Evolutionary conservation across 2,113 vertebrate genomes (phyloP).

Genomic region (Mandrillus leucophaeus): DNA sequence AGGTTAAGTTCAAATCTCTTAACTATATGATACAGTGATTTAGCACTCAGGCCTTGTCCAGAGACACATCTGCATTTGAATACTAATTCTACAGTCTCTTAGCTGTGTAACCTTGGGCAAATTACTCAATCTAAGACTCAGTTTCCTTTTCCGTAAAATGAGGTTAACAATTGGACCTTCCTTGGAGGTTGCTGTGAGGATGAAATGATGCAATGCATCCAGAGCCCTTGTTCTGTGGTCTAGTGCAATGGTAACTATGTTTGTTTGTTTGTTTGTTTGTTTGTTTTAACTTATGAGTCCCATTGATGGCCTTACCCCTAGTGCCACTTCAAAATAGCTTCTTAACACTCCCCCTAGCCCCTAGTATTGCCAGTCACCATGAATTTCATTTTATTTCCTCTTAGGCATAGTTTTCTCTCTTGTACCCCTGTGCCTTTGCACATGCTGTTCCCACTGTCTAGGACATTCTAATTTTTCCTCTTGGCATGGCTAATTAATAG

Average conservation of each 20-base stretch:
- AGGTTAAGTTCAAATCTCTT: neutral
- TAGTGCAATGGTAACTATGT: neutral
- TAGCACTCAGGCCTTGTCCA: neutral
- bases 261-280: neutral
- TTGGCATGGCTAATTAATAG: too few relatives aligned
- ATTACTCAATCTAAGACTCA: neutral
- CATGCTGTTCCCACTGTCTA: neutral
- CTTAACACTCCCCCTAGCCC: neutral
- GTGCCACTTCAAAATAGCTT: neutral
- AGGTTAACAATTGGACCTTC: neutral
- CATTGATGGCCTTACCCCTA: fast-evolving
- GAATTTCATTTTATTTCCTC: neutral
- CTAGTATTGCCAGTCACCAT: neutral
- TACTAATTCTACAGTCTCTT: neutral
- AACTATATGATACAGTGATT: neutral
- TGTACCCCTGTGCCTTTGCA: neutral
- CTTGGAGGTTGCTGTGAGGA: neutral
- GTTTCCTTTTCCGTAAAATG: neutral
- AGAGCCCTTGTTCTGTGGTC: neutral
- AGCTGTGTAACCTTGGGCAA: neutral
- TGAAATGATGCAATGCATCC: neutral
- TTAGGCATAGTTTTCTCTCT: neutral
- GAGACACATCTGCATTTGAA: neutral
- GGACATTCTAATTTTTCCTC: neutral
- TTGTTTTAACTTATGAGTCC: neutral